Evolutionary conservation across 1,140 invertebrate genomes (phyloP), one percentile per base, ranked within the genome.

Genomic region (Solenopsis fugax): DNA sequence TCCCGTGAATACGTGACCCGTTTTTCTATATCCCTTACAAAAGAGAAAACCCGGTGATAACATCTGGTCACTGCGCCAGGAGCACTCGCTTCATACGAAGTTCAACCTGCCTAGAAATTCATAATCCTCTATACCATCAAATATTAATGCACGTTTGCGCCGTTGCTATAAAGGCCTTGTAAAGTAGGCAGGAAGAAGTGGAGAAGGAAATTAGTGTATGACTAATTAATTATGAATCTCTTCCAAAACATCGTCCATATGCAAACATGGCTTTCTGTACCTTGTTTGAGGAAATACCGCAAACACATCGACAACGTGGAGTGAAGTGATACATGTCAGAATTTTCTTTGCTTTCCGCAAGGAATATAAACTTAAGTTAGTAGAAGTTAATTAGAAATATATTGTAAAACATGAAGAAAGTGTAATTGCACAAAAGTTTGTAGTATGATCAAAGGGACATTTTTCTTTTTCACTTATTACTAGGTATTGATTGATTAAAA

Each of bases 221-320:
- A 62, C 54, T 84, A 75, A 84, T 84, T 73, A 84, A 75, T 84
- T 84, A 84, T 73, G 41, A 67, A 75, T 50, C 37, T 82, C 13
- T 60, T 60, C 54, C 13, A n/a, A 72, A 84, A 84, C 5, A 10
- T 37, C 21, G 34, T 54, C 34, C 77, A 84, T 62, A 60, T 37
- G 69, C 69, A 29, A 73, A n/a, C 16, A 60, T 24, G 50, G 10
- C 16, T 50, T 64, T 45, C 7, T 6, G n/a, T 69, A 45, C 29
- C 37, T 81, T 41, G 16, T 41, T 1, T 29, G 16, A 81, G 50
- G 21, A 80, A 80, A 81, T 81, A 37, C 0, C 16, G 41, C 24
- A 52, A 76, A 13, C n/a, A 24, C 24, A 34, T 80, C 7, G 12
- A 34, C 12, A 21, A 37, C 41, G 2, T 9, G 24, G 37, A 67